These are phyloP conservation scores for Petromus typicus DNA, from an alignment of 2,113 vertebrate genomes.

Conservation along the genomic window DNA sequence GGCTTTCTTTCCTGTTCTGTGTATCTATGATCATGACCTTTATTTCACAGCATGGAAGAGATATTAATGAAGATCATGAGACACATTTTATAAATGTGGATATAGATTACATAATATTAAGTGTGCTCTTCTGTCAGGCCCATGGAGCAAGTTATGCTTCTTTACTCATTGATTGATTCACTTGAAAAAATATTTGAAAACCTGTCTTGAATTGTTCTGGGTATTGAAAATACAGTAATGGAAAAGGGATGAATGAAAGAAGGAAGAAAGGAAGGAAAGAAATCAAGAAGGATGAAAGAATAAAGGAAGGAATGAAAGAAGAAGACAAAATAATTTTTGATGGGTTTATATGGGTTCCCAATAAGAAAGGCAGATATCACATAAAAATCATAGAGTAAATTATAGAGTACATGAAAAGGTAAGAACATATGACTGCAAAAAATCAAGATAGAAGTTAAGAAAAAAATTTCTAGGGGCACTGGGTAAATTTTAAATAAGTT, in stretches of 20 bases:
- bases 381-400: conserved; percentile 41
- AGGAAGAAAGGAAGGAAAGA: neutral
- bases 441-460: neutral
- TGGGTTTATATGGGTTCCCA: conserved; percentile 36
- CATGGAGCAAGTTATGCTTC: neutral
- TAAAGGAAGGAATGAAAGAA: neutral
- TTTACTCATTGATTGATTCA: conserved; percentile 54
- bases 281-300: neutral
- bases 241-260: neutral
- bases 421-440: neutral
- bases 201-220: neutral
- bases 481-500: conserved; percentile 1
- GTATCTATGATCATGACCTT: conserved; percentile 49
- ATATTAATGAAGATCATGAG: conserved; percentile 46
- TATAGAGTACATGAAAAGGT: neutral
- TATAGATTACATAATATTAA: conserved; percentile 18
- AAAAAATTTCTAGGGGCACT: neutral
- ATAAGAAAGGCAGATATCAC: neutral
- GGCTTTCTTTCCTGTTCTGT: conserved; percentile 5
- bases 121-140: neutral
- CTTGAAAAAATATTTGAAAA: conserved; percentile 56
- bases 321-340: neutral
- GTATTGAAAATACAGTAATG: neutral
- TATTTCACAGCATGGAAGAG: conserved; percentile 40
- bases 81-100: conserved; percentile 59